Evolutionary conservation across 2,797 vertebrate genomes (phyloP).

Genomic region (Manis crassicaudata): DNA sequence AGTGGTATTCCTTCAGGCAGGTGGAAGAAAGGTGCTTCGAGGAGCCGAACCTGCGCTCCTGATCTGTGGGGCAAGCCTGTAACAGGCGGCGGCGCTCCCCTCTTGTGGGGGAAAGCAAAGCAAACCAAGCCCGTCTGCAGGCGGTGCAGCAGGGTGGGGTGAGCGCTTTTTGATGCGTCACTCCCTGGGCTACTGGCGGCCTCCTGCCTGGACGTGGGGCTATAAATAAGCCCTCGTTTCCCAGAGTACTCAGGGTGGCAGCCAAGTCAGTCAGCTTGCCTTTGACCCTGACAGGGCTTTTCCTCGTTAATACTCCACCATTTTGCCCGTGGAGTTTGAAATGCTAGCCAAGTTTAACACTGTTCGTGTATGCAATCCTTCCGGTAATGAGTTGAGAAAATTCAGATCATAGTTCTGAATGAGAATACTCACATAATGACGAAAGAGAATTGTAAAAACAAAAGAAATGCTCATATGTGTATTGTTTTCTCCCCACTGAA

Average conservation of each 20-base stretch:
- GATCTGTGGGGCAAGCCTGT: background rate
- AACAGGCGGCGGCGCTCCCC: background rate
- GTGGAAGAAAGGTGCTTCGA: background rate
- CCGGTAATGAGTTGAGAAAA: background rate
- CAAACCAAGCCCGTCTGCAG: background rate
- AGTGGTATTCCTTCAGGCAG: background rate
- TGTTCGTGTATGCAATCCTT: background rate
- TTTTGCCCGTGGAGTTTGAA: background rate
- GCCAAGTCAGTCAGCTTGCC: constrained; percentile 3
- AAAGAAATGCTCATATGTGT: background rate
- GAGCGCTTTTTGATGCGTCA: constrained; percentile 36
- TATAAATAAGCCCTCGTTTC: constrained; percentile 78
- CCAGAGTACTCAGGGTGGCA: constrained; percentile 33
- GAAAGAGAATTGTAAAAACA: background rate
- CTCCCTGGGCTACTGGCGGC: constrained; percentile 65
- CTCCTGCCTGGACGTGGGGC: constrained; percentile 56
- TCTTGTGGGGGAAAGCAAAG: background rate
- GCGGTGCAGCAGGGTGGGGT: accelerated
- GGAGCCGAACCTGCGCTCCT: background rate
- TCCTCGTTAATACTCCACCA: constrained; percentile 33
- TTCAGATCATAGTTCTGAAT: background rate
- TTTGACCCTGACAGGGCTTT: constrained; percentile 28
- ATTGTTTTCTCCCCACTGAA: background rate
- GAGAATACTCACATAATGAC: background rate
- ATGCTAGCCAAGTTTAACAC: background rate